Base-by-base conservation (phyloP, 1,140 invertebrate species). In the Hyles euphorbiae region DNA sequence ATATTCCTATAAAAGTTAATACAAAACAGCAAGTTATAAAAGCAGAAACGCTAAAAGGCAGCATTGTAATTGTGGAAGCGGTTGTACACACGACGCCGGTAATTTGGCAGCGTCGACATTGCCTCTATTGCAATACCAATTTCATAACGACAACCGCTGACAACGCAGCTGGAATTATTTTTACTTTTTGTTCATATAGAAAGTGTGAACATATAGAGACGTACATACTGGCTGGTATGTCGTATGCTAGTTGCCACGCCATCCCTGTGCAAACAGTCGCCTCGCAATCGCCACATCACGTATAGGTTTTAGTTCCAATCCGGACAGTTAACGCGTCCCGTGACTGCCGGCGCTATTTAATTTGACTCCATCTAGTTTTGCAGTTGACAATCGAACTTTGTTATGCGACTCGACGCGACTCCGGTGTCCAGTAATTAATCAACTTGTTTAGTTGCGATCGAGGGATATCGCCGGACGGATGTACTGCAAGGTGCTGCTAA, bases 341-440 rank as follows among this genome's bases (percentile, higher is more conserved):
- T 12, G 12, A 50, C 11, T 33, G 48, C 12, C 33, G 48, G 22
- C 36, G 50, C 48, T 54, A 60, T 61, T 56, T 56, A 61, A 56
- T 57, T 54, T 58, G 50, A 58, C 56, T 58, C 51, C 44, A 60
- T 61, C 59, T 66, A 67, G 61, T 63, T 68, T 61, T 63, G 53
- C 66, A 65, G 67, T 70, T 63, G 56, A 74, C 72, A 71, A 76
- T 71, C 56, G 63, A 67, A 77, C 65, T 73, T 74, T 68, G 72
- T 70, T 61, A 51, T 58, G 58, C 59, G 57, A 70, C 50, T 10
- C 50, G 53, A 40, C 40, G 12, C 52, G 45, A 34, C 63, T 61
- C 56, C 57, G 60, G 60, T 74, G 73, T 74, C 70, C 71, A 65
- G 74, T 81, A 79, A 79, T 83, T 77, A 78, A 77, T 76, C 68